Percentiles rank a stretch among this genome's conserved stretches.
These are phyloP conservation scores for Loris lydekkerianus DNA, from an alignment of 2,797 vertebrate species.

Conservation along the genomic window DNA sequence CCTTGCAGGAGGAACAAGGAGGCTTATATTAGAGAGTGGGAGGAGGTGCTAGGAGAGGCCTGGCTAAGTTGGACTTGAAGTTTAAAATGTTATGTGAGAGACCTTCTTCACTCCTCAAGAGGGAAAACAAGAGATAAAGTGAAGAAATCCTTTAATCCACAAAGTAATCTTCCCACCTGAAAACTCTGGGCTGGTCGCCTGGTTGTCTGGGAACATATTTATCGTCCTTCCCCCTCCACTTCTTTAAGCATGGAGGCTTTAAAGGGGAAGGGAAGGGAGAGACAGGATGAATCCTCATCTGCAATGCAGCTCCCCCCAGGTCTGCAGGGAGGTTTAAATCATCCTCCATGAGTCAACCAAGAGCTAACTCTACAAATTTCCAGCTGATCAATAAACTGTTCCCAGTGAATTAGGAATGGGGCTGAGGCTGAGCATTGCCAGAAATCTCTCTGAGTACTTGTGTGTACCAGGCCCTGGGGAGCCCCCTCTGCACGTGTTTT, in stretches of 20 bases:
- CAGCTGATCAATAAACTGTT: neutral
- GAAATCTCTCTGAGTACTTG: neutral
- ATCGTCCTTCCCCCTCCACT: neutral
- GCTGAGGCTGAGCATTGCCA: neutral
- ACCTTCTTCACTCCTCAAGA: neutral
- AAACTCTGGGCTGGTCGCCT: neutral
- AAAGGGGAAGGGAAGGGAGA: neutral
- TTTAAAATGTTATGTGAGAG: neutral
- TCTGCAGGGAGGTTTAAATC: conserved; percentile 1
- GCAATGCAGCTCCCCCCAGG: neutral
- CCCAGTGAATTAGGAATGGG: neutral
- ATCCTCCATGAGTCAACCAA: neutral
- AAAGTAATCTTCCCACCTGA: neutral
- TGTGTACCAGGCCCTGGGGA: rapidly evolving
- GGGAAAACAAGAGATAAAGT: neutral
- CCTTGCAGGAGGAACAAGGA: too few relatives aligned
- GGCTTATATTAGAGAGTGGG: too few relatives aligned
- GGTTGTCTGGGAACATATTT: neutral
- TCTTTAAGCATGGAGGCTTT: neutral
- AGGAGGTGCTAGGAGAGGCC: neutral
- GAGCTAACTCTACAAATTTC: neutral
- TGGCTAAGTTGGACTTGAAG: neutral
- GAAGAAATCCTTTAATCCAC: neutral
- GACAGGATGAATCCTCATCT: neutral
- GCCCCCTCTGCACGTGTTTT: neutral